These are phyloP conservation scores for Oryzias woworae DNA, from an alignment of 2,113 vertebrate species.

Conservation along the genomic window DNA sequence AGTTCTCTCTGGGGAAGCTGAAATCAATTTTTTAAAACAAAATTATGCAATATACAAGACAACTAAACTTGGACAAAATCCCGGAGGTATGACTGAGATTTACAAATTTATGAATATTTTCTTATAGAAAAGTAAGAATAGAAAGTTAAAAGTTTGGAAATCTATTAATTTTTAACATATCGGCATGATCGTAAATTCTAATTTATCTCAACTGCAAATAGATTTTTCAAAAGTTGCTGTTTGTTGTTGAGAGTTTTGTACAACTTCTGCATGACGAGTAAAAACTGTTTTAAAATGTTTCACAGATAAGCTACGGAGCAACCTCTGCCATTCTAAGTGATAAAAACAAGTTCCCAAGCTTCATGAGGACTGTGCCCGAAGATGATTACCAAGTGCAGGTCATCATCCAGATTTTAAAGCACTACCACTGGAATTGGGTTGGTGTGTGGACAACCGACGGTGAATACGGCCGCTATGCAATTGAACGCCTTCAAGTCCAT, in stretches of 20 bases:
- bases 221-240: too few relatives aligned
- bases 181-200: too few relatives aligned
- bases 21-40: too few relatives aligned
- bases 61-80: conserved; percentile 48
- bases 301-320: conserved; percentile 68
- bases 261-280: too few relatives aligned
- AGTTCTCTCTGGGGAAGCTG: too few relatives aligned
- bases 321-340: conserved; percentile 56
- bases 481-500: conserved; percentile 74
- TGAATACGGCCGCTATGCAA: conserved; percentile 53
- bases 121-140: too few relatives aligned
- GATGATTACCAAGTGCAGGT: conserved; percentile 78
- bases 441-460: conserved; percentile 76
- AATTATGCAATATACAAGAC: conserved; percentile 20
- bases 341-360: conserved; percentile 37
- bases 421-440: conserved; percentile 80
- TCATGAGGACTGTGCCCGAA: conserved; percentile 41
- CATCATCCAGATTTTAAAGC: conserved; percentile 76
- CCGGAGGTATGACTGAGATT: conserved; percentile 12
- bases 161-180: too few relatives aligned
- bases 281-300: neutral
- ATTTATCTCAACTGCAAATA: too few relatives aligned
- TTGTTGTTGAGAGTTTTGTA: too few relatives aligned
- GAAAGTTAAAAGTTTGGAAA: too few relatives aligned
- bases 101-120: too few relatives aligned